These are phyloP conservation scores for Perca fluviatilis DNA, from an alignment of 2,113 vertebrate genomes.

Conservation along the genomic window DNA sequence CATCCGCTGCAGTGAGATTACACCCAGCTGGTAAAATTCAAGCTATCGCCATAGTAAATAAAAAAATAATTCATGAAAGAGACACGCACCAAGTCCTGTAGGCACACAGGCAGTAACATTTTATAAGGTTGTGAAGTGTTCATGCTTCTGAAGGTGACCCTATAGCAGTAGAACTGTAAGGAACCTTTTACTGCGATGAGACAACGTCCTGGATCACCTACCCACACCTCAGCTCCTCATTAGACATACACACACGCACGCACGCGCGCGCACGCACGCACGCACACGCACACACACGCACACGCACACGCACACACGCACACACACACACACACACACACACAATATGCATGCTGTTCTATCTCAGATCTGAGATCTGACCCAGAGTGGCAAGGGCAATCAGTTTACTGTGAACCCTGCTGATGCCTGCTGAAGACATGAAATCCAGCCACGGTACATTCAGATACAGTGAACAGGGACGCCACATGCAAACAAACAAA, in stretches of 20 bases:
- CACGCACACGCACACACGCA: not conserved
- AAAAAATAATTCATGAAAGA: constrained; percentile 37
- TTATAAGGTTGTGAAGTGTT: constrained; percentile 64
- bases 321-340: not conserved
- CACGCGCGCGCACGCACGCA: not conserved
- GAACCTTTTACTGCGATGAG: constrained; percentile 74
- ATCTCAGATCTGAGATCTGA: constrained; percentile 13
- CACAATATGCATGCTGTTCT: constrained; percentile 6
- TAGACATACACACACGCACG: constrained; percentile 16
- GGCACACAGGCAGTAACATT: constrained; percentile 53
- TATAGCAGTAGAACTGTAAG: constrained; percentile 29
- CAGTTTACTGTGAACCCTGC: constrained; percentile 31
- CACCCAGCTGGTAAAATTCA: constrained; percentile 39
- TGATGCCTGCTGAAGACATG: not conserved
- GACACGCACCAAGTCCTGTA: not conserved
- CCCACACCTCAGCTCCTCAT: constrained; percentile 42
- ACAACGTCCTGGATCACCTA: constrained; percentile 65
- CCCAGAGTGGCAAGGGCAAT: constrained; percentile 33
- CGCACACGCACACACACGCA: not conserved
- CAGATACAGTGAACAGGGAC: not conserved
- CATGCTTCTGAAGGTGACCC: constrained; percentile 73
- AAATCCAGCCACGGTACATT: constrained; percentile 16
- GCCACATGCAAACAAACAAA: constrained; percentile 2
- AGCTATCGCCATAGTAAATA: constrained; percentile 39
- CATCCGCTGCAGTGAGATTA: constrained; percentile 25